These are phyloP conservation scores for Gerris lacustris DNA, from an alignment of 2,888 invertebrate genomes.

Conservation along the genomic window DNA sequence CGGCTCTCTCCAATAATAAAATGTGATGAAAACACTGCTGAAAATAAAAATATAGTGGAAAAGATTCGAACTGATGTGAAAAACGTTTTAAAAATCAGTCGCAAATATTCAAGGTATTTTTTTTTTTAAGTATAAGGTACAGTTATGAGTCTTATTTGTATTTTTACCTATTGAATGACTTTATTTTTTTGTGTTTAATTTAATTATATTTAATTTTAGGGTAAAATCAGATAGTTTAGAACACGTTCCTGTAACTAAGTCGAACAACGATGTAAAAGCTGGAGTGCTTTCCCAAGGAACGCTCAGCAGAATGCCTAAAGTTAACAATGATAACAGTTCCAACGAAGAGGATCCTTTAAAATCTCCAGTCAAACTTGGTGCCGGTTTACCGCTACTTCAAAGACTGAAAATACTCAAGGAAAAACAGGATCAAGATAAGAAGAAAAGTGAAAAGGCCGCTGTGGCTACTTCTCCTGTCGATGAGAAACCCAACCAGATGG, in stretches of 20 bases:
- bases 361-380: conserved; percentile 47
- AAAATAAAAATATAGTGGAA: conserved; percentile 63
- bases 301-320: conserved; percentile 59
- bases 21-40: conserved; percentile 19
- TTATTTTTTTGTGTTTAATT: conserved; percentile 13
- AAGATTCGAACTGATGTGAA: conserved; percentile 72
- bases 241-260: conserved; percentile 46
- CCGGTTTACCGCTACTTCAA: conserved; percentile 67
- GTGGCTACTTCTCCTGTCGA: conserved; percentile 36
- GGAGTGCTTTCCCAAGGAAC: conserved; percentile 43
- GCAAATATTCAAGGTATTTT: conserved; percentile 36
- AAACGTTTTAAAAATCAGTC: conserved; percentile 46
- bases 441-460: conserved; percentile 31
- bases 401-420: conserved; percentile 69
- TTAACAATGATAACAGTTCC: conserved; percentile 58
- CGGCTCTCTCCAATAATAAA: background rate
- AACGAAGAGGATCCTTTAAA: conserved; percentile 35
- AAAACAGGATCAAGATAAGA: conserved; percentile 53
- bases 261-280: conserved; percentile 31
- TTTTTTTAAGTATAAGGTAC: background rate
- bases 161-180: background rate
- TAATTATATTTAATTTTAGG: conserved; percentile 36
- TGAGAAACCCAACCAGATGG: conserved; percentile 42
- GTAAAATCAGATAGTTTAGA: conserved; percentile 52
- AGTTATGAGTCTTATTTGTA: background rate